Percentiles rank a stretch among this genome's conserved stretches.
Evolutionary conservation across 2,888 invertebrate genomes (phyloP).

Genomic region (Brachylomia viminalis): DNA sequence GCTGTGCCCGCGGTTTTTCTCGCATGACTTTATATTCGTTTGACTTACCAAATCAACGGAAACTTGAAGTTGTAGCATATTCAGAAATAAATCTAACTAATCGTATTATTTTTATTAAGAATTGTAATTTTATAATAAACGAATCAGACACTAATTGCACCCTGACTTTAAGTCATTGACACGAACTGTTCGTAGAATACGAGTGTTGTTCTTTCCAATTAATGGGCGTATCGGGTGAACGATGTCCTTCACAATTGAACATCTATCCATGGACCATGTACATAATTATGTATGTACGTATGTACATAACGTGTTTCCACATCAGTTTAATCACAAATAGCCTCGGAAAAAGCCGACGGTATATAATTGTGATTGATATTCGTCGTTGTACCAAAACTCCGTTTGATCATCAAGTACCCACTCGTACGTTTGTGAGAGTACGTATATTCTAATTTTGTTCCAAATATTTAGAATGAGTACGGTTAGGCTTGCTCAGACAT

Average conservation of each 20-base stretch:
- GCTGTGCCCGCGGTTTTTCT: too few relatives aligned
- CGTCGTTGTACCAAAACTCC: constrained; percentile 32
- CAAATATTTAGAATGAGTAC: too few relatives aligned
- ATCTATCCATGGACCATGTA: background rate
- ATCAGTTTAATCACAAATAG: constrained; percentile 20
- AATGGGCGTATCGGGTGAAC: background rate
- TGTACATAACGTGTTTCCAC: background rate
- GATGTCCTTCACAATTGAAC: background rate
- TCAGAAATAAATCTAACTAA: too few relatives aligned
- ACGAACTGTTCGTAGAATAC: background rate
- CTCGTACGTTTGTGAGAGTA: background rate
- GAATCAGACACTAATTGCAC: background rate
- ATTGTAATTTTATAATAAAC: background rate
- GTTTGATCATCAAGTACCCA: constrained; percentile 31
- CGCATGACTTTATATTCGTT: too few relatives aligned
- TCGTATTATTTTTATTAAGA: too few relatives aligned
- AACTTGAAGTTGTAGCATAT: too few relatives aligned
- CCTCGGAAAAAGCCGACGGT: constrained; percentile 17
- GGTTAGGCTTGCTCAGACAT: too few relatives aligned
- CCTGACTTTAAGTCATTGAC: background rate
- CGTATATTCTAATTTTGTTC: too few relatives aligned
- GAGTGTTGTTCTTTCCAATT: background rate
- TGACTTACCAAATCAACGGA: too few relatives aligned
- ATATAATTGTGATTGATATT: constrained; percentile 32
- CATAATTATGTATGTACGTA: background rate